Evolutionary conservation across 1,140 invertebrate genomes (phyloP).

Genomic region (Semibalanus balanoides): DNA sequence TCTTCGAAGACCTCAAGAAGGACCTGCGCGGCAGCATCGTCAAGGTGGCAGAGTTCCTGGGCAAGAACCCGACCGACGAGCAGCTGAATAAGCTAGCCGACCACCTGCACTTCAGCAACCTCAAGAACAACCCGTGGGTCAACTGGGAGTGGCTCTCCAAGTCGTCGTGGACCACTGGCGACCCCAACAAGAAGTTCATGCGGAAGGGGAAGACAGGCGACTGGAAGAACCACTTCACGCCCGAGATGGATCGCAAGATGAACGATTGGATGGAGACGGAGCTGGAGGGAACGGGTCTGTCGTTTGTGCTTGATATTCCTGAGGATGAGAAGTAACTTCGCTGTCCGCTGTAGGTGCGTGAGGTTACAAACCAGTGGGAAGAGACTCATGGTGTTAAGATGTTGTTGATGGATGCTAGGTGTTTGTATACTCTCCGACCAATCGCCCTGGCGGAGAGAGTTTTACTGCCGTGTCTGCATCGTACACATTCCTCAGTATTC

Average conservation of each 20-base stretch:
- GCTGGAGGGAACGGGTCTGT: conserved; percentile 15
- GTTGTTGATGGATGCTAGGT: too few species aligned
- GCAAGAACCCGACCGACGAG: conserved; percentile 45
- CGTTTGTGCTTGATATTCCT: conserved; percentile 15
- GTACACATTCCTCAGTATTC: too few species aligned
- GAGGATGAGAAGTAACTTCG: background rate
- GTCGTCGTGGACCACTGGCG: background rate
- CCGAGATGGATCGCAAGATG: conserved; percentile 23
- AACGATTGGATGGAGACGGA: conserved; percentile 24
- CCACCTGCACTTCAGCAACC: conserved; percentile 61
- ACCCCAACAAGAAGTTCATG: background rate
- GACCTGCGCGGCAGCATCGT: conserved; percentile 46
- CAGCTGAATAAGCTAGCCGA: conserved; percentile 49
- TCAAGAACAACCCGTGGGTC: conserved; percentile 58
- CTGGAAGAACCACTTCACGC: conserved; percentile 29
- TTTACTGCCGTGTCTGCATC: too few species aligned
- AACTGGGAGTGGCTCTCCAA: conserved; percentile 33
- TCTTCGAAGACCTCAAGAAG: conserved; percentile 52
- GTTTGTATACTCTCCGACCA: too few species aligned
- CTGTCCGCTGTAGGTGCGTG: too few species aligned
- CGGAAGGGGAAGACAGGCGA: conserved; percentile 24
- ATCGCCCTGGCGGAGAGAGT: too few species aligned
- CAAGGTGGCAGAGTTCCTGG: conserved; percentile 55
- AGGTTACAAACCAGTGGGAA: too few species aligned
- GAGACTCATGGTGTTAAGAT: too few species aligned